A percentile compares a stretch with the other conserved stretches of the same genome.
These are phyloP conservation scores for Drosophila baimaii DNA, from an alignment of 1,140 invertebrate species.

Conservation along the genomic window DNA sequence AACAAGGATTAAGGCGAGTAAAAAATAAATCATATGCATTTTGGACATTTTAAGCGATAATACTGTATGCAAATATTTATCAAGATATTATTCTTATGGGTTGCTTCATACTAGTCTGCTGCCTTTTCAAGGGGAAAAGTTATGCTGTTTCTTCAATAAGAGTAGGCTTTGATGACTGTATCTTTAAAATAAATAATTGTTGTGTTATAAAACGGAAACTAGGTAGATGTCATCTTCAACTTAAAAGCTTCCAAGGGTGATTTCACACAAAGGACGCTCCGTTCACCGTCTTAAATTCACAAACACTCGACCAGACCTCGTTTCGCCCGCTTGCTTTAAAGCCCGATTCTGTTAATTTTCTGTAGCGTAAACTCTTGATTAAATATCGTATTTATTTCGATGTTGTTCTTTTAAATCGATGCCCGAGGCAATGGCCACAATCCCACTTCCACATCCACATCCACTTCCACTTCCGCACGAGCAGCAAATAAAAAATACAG, in stretches of 20 bases:
- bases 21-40: too few relatives aligned
- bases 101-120: too few relatives aligned
- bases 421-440: conserved; percentile 62
- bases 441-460: conserved; percentile 51
- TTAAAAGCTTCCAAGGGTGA: not conserved
- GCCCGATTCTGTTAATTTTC: conserved; percentile 29
- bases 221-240: not conserved
- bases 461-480: conserved; percentile 63
- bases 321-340: conserved; percentile 7
- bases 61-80: too few relatives aligned
- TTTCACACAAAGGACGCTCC: not conserved
- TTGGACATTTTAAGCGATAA: too few relatives aligned
- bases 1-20: too few relatives aligned
- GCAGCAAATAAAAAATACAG: conserved; percentile 51
- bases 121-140: too few relatives aligned
- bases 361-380: conserved; percentile 56
- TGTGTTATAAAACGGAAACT: too few relatives aligned
- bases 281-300: not conserved
- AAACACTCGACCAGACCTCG: conserved; percentile 1
- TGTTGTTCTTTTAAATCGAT: conserved; percentile 63
- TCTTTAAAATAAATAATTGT: too few relatives aligned
- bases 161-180: accelerated
- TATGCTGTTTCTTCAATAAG: too few relatives aligned
- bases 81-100: too few relatives aligned
- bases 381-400: conserved; percentile 23